A percentile compares a stretch with the other conserved stretches of the same genome.
Conservation (phyloP, 2,797 vertebrate genomes). For the Apogon talboti region DNA sequence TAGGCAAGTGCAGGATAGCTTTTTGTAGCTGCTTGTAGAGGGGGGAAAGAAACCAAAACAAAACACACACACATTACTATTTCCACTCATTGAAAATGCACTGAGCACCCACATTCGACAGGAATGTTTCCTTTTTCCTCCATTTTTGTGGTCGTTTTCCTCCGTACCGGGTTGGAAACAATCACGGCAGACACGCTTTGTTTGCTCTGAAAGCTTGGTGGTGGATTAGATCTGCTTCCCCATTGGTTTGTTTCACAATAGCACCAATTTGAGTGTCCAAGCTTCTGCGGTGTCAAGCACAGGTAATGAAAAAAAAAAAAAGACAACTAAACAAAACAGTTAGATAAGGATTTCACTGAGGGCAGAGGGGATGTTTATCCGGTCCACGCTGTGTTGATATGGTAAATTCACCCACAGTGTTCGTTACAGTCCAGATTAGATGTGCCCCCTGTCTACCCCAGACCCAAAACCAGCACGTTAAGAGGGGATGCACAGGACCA, state of each 20-base stretch:
- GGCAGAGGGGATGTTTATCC: constrained; percentile 19
- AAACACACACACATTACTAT: constrained; percentile 55
- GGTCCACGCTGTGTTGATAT: constrained; percentile 61
- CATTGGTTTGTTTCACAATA: constrained; percentile 66
- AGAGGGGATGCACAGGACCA: constrained; percentile 19
- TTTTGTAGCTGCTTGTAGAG: constrained; percentile 78
- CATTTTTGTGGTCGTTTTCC: constrained; percentile 36
- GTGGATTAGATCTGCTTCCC: constrained; percentile 52
- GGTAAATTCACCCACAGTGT: constrained; percentile 61
- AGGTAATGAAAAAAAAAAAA: constrained; percentile 41
- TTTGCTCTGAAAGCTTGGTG: constrained; percentile 58
- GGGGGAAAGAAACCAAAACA: constrained; percentile 44
- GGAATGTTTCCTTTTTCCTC: constrained; percentile 59
- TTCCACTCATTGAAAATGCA: constrained; percentile 64
- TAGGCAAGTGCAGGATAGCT: constrained; percentile 80
- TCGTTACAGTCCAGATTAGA: constrained; percentile 48
- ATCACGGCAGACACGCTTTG: constrained; percentile 41
- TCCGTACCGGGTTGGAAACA: constrained; percentile 47
- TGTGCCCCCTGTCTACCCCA: constrained; percentile 48
- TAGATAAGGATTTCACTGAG: constrained; percentile 23
- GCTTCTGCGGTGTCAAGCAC: constrained; percentile 56
- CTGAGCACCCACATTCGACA: constrained; percentile 62
- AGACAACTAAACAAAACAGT: not conserved
- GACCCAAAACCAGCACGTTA: constrained; percentile 36
- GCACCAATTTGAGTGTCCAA: constrained; percentile 75